Conservation (phyloP, 1,140 invertebrate species). For the Drosophila insularis region DNA sequence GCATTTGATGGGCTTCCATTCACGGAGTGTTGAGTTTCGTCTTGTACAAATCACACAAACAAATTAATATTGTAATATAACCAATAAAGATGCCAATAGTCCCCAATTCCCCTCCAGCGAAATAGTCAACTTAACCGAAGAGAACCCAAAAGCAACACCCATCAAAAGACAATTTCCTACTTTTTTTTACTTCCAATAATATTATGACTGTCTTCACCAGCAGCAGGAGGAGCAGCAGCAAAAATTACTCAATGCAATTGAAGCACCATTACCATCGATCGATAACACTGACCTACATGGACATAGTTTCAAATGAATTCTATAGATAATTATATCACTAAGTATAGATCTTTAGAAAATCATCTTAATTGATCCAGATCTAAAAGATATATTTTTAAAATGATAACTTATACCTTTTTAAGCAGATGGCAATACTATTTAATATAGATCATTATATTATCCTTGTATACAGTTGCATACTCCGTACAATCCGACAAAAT, state of each 20-base stretch:
- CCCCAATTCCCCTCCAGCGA: not conserved
- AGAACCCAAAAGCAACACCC: not conserved
- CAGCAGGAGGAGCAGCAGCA: conserved; percentile 26
- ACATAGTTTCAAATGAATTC: not conserved
- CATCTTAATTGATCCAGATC: too few species aligned
- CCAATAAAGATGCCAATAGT: conserved; percentile 48
- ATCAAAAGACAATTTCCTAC: not conserved
- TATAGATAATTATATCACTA: too few species aligned
- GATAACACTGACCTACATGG: conserved; percentile 50
- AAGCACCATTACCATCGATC: conserved; percentile 59
- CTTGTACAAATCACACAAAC: conserved; percentile 49
- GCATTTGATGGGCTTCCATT: conserved; percentile 61
- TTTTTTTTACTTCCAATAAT: conserved; percentile 10
- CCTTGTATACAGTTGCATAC: too few species aligned
- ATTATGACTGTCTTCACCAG: conserved; percentile 39
- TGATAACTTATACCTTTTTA: too few species aligned
- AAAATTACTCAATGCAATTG: conserved; percentile 72
- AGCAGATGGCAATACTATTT: too few species aligned
- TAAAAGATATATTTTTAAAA: too few species aligned
- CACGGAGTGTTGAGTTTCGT: conserved; percentile 61
- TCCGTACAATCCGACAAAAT: too few species aligned
- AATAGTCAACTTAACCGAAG: not conserved
- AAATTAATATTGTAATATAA: conserved; percentile 69
- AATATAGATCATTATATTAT: too few species aligned
- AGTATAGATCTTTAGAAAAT: too few species aligned